phyloP scores from a whole-genome alignment of 2,797 vertebrate genomes.

The Micrastur ruficollis region DNA sequence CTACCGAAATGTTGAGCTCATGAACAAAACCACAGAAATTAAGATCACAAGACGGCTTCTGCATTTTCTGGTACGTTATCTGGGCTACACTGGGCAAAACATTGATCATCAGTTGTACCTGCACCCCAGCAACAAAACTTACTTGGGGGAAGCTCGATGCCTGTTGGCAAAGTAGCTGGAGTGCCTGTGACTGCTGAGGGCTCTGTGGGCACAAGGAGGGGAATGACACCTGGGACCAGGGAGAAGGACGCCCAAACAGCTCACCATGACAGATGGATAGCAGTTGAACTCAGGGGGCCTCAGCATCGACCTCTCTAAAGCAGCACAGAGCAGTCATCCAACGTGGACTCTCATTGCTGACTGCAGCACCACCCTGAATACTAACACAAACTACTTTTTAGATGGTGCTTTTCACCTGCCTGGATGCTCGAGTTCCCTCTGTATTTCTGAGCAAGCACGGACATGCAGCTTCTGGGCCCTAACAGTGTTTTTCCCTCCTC shows the following conservation, averaged over 20 bases:
- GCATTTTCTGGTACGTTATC: background rate
- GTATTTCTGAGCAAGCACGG: too few relatives aligned
- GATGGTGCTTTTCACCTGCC: too few relatives aligned
- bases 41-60: background rate
- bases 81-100: background rate
- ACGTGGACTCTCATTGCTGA: too few relatives aligned
- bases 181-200: background rate
- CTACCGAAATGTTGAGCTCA: background rate
- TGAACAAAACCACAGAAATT: background rate
- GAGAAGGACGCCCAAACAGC: background rate
- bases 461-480: too few relatives aligned
- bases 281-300: too few relatives aligned
- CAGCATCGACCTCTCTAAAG: too few relatives aligned
- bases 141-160: background rate
- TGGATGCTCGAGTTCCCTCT: too few relatives aligned
- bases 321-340: too few relatives aligned
- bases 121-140: background rate
- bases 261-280: too few relatives aligned
- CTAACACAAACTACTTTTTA: too few relatives aligned
- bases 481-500: too few relatives aligned
- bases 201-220: fast-evolving
- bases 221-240: background rate
- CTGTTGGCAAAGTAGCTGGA: background rate
- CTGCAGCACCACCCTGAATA: too few relatives aligned
- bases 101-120: background rate